Conservation (phyloP, 2,797 vertebrate species). For the Oreortyx pictus region DNA sequence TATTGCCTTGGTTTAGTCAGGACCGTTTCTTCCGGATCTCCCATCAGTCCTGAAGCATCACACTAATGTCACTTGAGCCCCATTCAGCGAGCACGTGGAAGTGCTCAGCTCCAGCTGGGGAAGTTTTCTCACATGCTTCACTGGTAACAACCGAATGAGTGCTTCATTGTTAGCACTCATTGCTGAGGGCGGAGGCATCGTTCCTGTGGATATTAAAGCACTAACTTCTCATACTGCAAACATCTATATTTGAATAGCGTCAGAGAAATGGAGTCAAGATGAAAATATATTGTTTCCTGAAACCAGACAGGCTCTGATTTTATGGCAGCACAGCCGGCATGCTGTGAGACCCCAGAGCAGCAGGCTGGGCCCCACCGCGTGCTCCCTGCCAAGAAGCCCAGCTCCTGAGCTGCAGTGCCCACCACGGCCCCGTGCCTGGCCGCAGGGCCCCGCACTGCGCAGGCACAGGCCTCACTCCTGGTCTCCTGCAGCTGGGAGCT, state of each 20-base stretch:
- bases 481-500: background rate
- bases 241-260: conserved; percentile 13
- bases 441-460: background rate
- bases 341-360: background rate
- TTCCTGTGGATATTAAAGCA: conserved; percentile 2
- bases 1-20: conserved; percentile 44
- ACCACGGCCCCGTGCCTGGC: background rate
- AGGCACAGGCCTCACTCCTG: background rate
- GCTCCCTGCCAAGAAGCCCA: background rate
- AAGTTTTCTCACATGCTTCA: background rate
- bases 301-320: background rate
- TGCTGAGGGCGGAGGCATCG: background rate
- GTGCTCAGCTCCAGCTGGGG: conserved; percentile 37
- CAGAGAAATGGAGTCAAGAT: conserved; percentile 25
- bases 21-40: conserved; percentile 54
- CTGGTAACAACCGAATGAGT: background rate
- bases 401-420: background rate
- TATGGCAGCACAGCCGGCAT: background rate
- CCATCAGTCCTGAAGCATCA: conserved; percentile 9
- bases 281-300: conserved; percentile 15
- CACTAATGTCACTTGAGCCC: background rate
- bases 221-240: background rate
- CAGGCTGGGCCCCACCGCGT: background rate
- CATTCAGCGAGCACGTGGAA: conserved; percentile 32
- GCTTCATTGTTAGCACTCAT: background rate